Conservation (phyloP, 2,888 invertebrate genomes). For the Hirtodrosophila histrioides region DNA sequence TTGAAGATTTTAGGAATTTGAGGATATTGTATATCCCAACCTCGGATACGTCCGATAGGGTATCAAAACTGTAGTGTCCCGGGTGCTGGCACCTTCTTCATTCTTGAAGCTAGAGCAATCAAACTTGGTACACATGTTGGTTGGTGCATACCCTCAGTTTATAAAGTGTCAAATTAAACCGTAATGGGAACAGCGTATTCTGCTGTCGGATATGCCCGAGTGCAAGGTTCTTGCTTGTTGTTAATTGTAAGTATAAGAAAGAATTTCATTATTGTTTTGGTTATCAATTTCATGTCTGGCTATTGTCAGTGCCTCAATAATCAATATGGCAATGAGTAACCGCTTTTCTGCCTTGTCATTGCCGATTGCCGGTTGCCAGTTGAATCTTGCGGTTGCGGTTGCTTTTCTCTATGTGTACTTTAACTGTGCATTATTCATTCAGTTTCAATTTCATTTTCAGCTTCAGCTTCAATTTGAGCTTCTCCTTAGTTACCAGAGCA, state of each 20-base stretch:
- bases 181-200: too few relatives aligned
- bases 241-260: background rate
- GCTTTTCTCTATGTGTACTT: constrained; percentile 1
- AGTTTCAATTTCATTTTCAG: background rate
- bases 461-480: background rate
- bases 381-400: constrained; percentile 46
- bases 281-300: constrained; percentile 53
- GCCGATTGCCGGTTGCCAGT: constrained; percentile 40
- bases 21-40: too few relatives aligned
- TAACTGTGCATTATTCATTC: constrained; percentile 22
- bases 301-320: constrained; percentile 37
- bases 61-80: too few relatives aligned
- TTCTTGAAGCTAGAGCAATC: too few relatives aligned
- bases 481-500: constrained; percentile 15
- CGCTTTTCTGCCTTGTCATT: constrained; percentile 44
- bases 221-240: background rate
- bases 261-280: constrained; percentile 38
- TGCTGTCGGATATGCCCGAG: too few relatives aligned
- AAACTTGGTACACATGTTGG: too few relatives aligned
- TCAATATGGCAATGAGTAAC: constrained; percentile 55
- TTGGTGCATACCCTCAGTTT: too few relatives aligned
- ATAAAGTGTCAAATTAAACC: too few relatives aligned
- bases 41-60: too few relatives aligned
- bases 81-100: too few relatives aligned
- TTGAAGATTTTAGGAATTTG: too few relatives aligned